Evolutionary conservation across 1,140 invertebrate species (phyloP), one percentile per base, ranked within the genome.

Genomic region (Drosophila leontia): DNA sequence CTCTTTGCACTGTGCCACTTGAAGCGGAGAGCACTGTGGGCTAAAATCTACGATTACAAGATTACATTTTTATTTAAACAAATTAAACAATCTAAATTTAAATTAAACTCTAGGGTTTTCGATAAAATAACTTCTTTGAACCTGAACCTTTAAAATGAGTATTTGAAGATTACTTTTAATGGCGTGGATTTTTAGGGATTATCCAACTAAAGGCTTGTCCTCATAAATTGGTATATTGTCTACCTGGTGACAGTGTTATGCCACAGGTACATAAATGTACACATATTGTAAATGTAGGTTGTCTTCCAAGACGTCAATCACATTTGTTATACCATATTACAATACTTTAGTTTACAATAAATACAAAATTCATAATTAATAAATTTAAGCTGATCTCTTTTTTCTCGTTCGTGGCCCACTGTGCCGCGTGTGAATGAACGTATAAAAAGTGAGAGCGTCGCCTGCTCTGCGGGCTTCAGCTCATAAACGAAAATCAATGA

Each of bases 401-500:
- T 35, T 13, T 13, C 3, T 6, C 7, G 17, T 5, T 26, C 64
- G 34, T n/a, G 19, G 34, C 44, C 69, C 83, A 87, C 84, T 78
- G 83, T 87, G 65, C 84, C 51, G 51, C 78, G 85, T 88, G 84
- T 88, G 84, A 88, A 88, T 88, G 84, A 88, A 88, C 84, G 85
- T 84, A 90, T 90, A 88, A 88, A 87, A 88, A 88, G 84, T 88
- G 84, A 88, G 84, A 88, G 84, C 71, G 71, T 77, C 29, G 74
- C 44, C 77, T 75, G 48, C 50, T 48, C 60, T 56, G 50, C 53
- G n/a, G 56, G 71, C 63, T 85, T 55, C 74, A 68, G 75, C 78
- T 88, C 85, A 90, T 88, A 88, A 88, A 88, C 84, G 84, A 88
- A 88, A 88, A 88, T 88, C 84, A 88, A 88, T 88, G 84, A 88